Evolutionary conservation across 2,113 vertebrate species (phyloP).

Genomic region (Catharus fuscescens): DNA sequence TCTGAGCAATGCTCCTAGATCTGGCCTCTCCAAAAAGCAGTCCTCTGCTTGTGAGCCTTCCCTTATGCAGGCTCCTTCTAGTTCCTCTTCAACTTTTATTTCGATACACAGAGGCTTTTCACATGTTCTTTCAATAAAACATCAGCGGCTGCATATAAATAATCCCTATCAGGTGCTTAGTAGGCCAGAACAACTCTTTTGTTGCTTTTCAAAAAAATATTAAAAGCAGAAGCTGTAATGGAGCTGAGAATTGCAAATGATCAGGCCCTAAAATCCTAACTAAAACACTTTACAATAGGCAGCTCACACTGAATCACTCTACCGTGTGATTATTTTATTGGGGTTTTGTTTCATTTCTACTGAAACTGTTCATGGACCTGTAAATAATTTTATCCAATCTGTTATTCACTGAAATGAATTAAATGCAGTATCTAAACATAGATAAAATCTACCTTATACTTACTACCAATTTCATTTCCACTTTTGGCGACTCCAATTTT

Average conservation of each 20-base stretch:
- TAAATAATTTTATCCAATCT: not conserved
- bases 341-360: not conserved
- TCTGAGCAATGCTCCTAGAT: not conserved
- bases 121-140: not conserved
- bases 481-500: not conserved
- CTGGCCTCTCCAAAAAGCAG: not conserved
- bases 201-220: not conserved
- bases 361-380: not conserved
- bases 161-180: not conserved
- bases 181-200: not conserved
- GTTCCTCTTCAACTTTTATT: not conserved
- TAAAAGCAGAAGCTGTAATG: not conserved
- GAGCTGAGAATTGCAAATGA: not conserved
- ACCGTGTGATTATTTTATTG: not conserved
- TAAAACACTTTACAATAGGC: not conserved
- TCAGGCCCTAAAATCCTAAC: not conserved
- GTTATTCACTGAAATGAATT: not conserved
- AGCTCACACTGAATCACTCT: not conserved
- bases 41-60: not conserved
- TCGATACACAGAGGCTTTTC: not conserved
- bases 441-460: not conserved
- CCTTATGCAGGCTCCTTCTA: not conserved
- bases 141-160: not conserved
- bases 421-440: not conserved
- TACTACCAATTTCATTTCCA: not conserved